phyloP scores from a whole-genome alignment of 2,797 vertebrate genomes.

The Babyrousa celebensis region DNA sequence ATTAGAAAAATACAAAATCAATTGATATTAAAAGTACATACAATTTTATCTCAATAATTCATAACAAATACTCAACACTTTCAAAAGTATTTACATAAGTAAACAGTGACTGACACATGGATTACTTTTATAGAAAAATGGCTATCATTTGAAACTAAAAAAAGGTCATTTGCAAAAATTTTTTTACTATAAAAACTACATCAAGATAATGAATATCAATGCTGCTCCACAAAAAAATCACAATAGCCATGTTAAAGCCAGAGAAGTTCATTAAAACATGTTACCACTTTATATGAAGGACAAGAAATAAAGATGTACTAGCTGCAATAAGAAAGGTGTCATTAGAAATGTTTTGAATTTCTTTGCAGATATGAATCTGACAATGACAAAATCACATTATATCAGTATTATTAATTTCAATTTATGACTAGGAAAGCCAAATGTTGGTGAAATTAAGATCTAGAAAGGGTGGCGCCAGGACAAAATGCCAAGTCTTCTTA shows the following conservation, averaged over 20 bases:
- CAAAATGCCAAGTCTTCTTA: too few species aligned
- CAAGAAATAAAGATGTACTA: background rate
- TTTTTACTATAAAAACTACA: slow-evolving; percentile 21
- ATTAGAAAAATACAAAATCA: background rate
- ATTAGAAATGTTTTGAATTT: background rate
- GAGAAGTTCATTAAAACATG: background rate
- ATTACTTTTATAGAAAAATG: background rate
- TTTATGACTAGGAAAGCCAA: too few species aligned
- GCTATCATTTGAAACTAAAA: background rate
- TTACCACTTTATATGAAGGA: background rate
- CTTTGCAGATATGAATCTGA: background rate
- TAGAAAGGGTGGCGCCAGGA: too few species aligned
- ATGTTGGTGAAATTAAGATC: too few species aligned
- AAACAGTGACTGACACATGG: background rate
- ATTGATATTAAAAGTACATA: background rate
- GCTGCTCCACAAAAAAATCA: background rate
- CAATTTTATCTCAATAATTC: slow-evolving; percentile 7
- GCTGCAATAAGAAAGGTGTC: background rate
- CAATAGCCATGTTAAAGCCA: background rate
- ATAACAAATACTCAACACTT: background rate
- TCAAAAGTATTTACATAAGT: background rate
- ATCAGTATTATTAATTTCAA: background rate
- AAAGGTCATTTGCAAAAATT: background rate
- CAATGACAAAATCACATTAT: background rate
- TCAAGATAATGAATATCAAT: background rate